A percentile compares a stretch with the other conserved stretches of the same genome.
Conservation (phyloP, 37 sponge, comb jelly and placozoan species). For the Ephydatia muelleri region DNA sequence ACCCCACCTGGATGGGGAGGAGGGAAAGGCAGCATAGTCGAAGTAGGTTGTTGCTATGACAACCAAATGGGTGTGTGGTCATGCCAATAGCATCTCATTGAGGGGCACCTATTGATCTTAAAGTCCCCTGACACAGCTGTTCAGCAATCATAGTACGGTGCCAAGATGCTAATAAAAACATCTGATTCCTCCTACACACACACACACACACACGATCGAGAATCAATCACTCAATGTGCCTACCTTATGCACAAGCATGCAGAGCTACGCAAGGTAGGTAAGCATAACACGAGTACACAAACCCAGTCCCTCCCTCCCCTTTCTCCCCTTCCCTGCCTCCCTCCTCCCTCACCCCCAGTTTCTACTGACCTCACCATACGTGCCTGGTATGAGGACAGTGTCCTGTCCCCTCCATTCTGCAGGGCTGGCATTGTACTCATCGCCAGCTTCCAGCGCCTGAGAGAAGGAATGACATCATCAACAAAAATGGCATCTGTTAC, state of each 20-base stretch:
- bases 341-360: background rate
- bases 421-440: constrained; percentile 66
- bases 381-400: constrained; percentile 27
- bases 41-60: background rate
- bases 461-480: background rate
- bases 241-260: background rate
- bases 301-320: background rate
- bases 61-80: background rate
- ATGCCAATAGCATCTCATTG: too few species aligned
- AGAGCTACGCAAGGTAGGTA: background rate
- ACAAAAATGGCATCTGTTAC: background rate
- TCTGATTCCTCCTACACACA: too few species aligned
- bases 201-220: too few species aligned
- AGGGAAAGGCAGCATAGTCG: background rate
- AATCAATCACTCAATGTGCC: too few species aligned
- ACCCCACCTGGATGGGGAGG: constrained; percentile 57
- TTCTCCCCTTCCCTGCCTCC: background rate
- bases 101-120: too few species aligned
- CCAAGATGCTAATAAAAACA: too few species aligned
- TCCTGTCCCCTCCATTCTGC: constrained; percentile 65
- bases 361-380: constrained; percentile 48
- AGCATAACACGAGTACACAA: background rate
- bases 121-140: too few species aligned
- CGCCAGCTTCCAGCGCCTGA: constrained; percentile 71
- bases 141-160: too few species aligned